Evolutionary conservation across 1,140 invertebrate genomes (phyloP).

Genomic region (Solen grandis): DNA sequence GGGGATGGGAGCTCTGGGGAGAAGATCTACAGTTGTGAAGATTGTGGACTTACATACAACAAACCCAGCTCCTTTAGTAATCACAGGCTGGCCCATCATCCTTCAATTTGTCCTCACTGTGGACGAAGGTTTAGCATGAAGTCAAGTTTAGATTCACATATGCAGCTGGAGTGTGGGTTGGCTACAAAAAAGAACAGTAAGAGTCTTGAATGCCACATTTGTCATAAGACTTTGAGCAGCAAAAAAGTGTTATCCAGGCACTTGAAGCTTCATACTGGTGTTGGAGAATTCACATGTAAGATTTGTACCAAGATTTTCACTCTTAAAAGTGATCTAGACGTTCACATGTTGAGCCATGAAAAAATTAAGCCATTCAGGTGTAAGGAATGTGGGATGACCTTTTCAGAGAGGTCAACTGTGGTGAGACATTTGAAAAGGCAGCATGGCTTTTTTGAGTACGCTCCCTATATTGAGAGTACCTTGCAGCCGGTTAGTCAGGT

Average conservation of each 20-base stretch:
- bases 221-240: constrained; percentile 40
- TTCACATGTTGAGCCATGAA: constrained; percentile 48
- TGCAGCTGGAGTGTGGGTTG: constrained; percentile 42
- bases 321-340: constrained; percentile 29
- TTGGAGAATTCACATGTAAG: constrained; percentile 15
- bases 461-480: constrained; percentile 35
- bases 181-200: no score
- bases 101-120: constrained; percentile 49
- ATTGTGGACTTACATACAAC: constrained; percentile 43
- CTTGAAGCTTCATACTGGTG: constrained; percentile 27
- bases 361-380: constrained; percentile 36
- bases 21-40: constrained; percentile 33
- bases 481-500: constrained; percentile 25
- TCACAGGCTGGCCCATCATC: constrained; percentile 51
- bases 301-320: constrained; percentile 39
- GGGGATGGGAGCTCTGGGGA: neutral
- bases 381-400: constrained; percentile 25
- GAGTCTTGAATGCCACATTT: constrained; percentile 39
- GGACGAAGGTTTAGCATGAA: constrained; percentile 43
- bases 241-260: constrained; percentile 37
- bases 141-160: constrained; percentile 43
- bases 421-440: constrained; percentile 47
- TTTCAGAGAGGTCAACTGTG: constrained; percentile 42
- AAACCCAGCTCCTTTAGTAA: constrained; percentile 51
- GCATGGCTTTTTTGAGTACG: constrained; percentile 14